phyloP scores from a whole-genome alignment of 2,113 vertebrate species.

The Pogonocichla stellata region DNA sequence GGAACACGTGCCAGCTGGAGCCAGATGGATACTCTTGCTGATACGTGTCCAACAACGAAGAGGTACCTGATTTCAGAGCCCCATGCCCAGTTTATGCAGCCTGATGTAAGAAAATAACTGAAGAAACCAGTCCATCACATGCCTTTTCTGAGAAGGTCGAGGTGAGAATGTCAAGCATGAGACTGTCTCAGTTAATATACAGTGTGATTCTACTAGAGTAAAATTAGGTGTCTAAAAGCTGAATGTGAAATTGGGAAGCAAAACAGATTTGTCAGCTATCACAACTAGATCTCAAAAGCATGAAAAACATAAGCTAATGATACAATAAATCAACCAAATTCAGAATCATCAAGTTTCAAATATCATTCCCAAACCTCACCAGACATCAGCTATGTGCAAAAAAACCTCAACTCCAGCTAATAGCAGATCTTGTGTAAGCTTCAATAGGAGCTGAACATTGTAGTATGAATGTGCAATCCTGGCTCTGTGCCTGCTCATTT shows the following conservation, averaged over 20 bases:
- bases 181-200: neutral
- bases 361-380: neutral
- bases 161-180: neutral
- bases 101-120: neutral
- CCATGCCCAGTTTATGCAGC: neutral
- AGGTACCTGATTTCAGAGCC: neutral
- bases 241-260: neutral
- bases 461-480: neutral
- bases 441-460: neutral
- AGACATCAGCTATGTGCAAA: neutral
- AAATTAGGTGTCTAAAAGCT: neutral
- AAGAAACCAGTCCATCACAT: neutral
- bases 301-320: neutral
- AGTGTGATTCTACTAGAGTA: neutral
- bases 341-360: neutral
- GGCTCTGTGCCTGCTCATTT: neutral
- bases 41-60: fast-evolving
- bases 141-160: neutral
- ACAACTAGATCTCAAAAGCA: neutral
- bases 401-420: neutral
- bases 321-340: neutral
- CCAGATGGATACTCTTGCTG: neutral
- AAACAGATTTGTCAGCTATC: neutral
- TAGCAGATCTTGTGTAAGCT: neutral
- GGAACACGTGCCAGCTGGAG: neutral